Conservation (phyloP, 1,140 invertebrate genomes). For the Pseudobourletiella spinata region DNA sequence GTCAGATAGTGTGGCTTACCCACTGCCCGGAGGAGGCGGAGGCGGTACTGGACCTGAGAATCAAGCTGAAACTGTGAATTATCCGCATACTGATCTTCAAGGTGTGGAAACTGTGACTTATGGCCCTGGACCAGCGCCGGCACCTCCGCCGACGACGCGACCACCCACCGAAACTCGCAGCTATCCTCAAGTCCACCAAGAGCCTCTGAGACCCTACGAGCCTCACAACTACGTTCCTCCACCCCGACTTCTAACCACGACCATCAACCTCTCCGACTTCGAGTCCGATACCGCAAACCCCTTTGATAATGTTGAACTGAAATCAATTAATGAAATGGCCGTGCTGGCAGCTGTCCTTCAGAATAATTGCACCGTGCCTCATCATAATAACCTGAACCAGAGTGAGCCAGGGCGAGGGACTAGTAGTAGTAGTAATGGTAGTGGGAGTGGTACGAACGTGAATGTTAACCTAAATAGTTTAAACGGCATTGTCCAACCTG, state of each 20-base stretch:
- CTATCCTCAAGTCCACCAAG: neutral
- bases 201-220: neutral
- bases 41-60: no score
- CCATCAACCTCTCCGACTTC: constrained; percentile 25
- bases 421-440: neutral
- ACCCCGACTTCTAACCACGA: neutral
- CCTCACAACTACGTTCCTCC: neutral
- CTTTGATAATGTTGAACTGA: constrained; percentile 30
- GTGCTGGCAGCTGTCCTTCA: constrained; percentile 25
- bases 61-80: neutral
- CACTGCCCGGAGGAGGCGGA: no score
- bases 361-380: constrained; percentile 13
- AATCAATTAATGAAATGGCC: constrained; percentile 30
- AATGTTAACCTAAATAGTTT: neutral
- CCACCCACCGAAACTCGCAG: neutral
- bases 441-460: neutral
- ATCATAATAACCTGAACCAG: neutral
- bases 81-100: neutral
- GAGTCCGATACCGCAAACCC: constrained; percentile 27
- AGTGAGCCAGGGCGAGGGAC: neutral
- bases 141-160: no score
- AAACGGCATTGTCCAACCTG: neutral
- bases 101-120: neutral
- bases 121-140: no score
- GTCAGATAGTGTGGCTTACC: neutral